Percentiles rank a stretch among this genome's conserved stretches.
phyloP scores from a whole-genome alignment of 2,113 vertebrate genomes.

The Malurus alboscapulatus region DNA sequence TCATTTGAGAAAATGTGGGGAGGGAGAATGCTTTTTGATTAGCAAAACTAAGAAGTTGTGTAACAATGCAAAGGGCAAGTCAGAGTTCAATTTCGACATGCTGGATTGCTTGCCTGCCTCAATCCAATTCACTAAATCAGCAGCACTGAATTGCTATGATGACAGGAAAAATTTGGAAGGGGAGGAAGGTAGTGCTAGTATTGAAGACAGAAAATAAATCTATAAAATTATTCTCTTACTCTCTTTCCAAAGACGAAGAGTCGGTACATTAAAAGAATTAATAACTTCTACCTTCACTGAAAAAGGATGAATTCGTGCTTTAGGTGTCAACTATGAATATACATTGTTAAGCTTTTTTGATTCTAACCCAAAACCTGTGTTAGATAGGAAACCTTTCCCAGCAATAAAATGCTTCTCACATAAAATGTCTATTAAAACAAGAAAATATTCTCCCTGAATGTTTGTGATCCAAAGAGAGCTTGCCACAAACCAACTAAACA shows the following conservation, averaged over 20 bases:
- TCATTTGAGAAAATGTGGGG: conserved; percentile 14
- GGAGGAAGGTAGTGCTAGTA: conserved; percentile 16
- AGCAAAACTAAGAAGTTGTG: conserved; percentile 45
- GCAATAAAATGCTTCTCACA: background rate
- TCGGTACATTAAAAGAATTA: background rate
- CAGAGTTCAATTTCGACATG: conserved; percentile 40
- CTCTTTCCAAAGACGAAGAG: conserved; percentile 28
- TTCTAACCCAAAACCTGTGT: conserved; percentile 1
- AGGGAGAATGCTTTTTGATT: background rate
- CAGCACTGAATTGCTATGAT: conserved; percentile 31
- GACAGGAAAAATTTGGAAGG: conserved; percentile 60
- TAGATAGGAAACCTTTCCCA: background rate
- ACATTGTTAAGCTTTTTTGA: background rate
- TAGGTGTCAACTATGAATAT: background rate
- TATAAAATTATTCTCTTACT: conserved; percentile 15
- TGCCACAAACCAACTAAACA: background rate
- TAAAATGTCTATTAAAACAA: background rate
- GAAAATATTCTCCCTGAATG: background rate
- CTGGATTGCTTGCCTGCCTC: conserved; percentile 64
- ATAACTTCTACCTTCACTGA: background rate
- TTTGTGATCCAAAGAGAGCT: background rate
- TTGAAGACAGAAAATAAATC: conserved; percentile 46
- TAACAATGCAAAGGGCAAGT: conserved; percentile 37
- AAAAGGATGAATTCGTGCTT: background rate
- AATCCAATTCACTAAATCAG: conserved; percentile 62